Conservation (phyloP, 2,797 vertebrate species). For the Sebastolobus alascanus region DNA sequence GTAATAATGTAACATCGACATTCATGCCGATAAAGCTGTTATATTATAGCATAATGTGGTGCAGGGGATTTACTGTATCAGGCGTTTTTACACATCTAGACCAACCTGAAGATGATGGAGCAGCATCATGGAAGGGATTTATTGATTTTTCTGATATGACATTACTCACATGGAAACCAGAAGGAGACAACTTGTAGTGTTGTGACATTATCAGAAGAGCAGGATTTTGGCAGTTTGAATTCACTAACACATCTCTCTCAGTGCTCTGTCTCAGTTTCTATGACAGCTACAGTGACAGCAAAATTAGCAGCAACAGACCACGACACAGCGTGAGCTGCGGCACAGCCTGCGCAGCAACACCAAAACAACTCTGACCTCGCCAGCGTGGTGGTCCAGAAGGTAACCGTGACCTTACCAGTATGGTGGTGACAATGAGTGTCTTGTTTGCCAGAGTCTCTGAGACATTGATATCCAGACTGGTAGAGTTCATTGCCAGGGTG, state of each 20-base stretch:
- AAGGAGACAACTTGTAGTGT: background rate
- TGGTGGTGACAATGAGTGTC: slow-evolving; percentile 94
- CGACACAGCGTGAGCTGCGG: slow-evolving; percentile 42
- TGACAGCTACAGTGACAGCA: slow-evolving; percentile 68
- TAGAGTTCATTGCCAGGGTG: slow-evolving; percentile 94
- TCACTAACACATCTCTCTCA: slow-evolving; percentile 44
- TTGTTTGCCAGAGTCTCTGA: slow-evolving; percentile 94
- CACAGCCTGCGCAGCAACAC: slow-evolving; percentile 31
- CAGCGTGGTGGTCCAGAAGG: slow-evolving; percentile 30
- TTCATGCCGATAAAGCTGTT: background rate
- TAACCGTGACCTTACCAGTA: slow-evolving; percentile 87
- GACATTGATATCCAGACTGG: slow-evolving; percentile 91
- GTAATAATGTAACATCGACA: too few relatives aligned
- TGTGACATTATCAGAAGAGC: slow-evolving; percentile 13
- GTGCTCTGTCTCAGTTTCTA: slow-evolving; percentile 59
- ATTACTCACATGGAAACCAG: slow-evolving; percentile 14
- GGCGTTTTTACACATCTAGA: slow-evolving; percentile 2
- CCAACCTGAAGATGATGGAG: slow-evolving; percentile 20
- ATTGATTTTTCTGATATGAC: slow-evolving; percentile 40
- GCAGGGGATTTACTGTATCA: slow-evolving; percentile 10
- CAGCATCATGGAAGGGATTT: background rate
- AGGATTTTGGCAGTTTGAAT: slow-evolving; percentile 43
- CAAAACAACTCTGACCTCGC: slow-evolving; percentile 41
- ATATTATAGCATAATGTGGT: background rate
- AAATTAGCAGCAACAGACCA: slow-evolving; percentile 64